phyloP scores from a whole-genome alignment of 2,888 invertebrate genomes.

The Platypus cylindrus region DNA sequence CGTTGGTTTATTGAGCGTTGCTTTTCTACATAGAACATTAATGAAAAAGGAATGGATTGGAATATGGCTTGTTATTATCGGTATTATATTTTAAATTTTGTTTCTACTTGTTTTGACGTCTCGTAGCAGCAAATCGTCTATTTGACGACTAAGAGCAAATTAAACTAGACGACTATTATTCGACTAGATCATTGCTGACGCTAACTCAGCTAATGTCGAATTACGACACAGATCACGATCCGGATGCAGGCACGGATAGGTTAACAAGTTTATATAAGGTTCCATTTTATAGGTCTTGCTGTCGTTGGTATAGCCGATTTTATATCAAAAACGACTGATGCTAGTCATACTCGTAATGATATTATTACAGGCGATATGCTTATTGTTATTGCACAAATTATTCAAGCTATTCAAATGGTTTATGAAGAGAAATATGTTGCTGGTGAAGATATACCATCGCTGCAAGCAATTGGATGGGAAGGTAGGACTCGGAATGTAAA shows the following conservation, averaged over 20 bases:
- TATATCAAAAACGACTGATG: slow-evolving; percentile 33
- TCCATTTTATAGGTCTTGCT: slow-evolving; percentile 42
- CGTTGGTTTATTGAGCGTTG: slow-evolving; percentile 75
- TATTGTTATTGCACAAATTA: slow-evolving; percentile 63
- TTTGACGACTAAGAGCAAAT: too few species aligned
- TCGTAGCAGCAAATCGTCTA: too few species aligned
- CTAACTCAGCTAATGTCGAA: too few species aligned
- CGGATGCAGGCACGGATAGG: too few species aligned
- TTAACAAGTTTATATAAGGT: too few species aligned
- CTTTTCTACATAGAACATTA: slow-evolving; percentile 57
- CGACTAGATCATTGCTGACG: too few species aligned
- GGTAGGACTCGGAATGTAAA: slow-evolving; percentile 38
- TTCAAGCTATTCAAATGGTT: slow-evolving; percentile 85
- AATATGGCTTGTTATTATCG: slow-evolving; percentile 57
- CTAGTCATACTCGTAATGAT: slow-evolving; percentile 45
- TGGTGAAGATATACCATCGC: slow-evolving; percentile 71
- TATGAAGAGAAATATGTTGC: slow-evolving; percentile 85
- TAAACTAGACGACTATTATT: too few species aligned
- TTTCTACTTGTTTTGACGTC: background rate
- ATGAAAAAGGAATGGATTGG: slow-evolving; percentile 61
- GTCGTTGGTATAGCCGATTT: slow-evolving; percentile 68
- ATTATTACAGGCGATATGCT: slow-evolving; percentile 72
- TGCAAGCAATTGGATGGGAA: slow-evolving; percentile 92
- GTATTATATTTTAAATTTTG: slow-evolving; percentile 24
- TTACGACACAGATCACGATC: too few species aligned